These are phyloP conservation scores for Threskiornis aethiopicus DNA, from an alignment of 2,797 vertebrate genomes.

Conservation along the genomic window DNA sequence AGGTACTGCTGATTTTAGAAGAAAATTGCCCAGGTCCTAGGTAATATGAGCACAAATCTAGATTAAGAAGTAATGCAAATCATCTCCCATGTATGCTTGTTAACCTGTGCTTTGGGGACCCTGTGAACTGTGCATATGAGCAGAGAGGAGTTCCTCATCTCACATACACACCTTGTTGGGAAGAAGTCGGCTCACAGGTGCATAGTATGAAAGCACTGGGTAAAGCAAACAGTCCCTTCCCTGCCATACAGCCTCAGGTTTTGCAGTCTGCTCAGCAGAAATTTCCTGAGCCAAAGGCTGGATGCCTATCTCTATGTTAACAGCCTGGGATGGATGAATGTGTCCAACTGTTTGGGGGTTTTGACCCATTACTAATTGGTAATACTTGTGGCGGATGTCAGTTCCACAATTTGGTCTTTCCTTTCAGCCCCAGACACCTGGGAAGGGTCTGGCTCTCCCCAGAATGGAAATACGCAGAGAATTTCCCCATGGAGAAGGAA, in stretches of 20 bases:
- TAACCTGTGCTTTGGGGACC: neutral
- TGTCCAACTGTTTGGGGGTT: neutral
- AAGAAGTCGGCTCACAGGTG: neutral
- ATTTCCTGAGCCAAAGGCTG: neutral
- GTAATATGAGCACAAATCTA: neutral
- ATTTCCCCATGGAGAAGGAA: neutral
- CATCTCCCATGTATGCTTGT: neutral
- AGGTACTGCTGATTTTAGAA: neutral
- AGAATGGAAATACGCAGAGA: neutral
- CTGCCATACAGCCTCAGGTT: neutral
- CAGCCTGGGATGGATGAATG: neutral
- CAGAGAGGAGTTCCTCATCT: neutral
- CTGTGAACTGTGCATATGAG: neutral
- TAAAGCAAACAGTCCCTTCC: neutral
- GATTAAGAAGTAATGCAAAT: neutral
- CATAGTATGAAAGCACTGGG: neutral
- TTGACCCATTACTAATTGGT: neutral
- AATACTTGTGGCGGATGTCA: neutral
- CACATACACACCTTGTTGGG: rapidly evolving
- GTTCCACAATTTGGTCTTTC: neutral
- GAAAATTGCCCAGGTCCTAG: neutral
- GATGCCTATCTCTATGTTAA: neutral
- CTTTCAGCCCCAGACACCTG: neutral
- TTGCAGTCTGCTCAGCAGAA: neutral
- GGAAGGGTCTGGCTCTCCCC: neutral